These are phyloP conservation scores for Brachionus sp. DNA, from an alignment of 1,140 invertebrate genomes.

Conservation along the genomic window DNA sequence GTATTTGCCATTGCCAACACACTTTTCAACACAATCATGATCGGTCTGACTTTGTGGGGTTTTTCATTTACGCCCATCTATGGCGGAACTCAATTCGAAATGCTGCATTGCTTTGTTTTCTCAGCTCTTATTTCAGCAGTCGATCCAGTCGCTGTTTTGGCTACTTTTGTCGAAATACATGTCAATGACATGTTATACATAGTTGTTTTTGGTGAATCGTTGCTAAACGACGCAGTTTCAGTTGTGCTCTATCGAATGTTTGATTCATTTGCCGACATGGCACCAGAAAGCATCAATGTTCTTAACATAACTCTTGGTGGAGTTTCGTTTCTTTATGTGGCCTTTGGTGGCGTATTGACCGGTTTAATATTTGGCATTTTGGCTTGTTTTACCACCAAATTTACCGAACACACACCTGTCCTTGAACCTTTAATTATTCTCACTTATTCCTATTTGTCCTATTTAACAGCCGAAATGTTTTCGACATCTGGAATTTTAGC, in stretches of 20 bases:
- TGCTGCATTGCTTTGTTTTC: slow-evolving; percentile 67
- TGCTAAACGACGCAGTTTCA: slow-evolving; percentile 73
- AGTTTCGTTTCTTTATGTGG: slow-evolving; percentile 84
- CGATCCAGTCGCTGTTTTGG: slow-evolving; percentile 69
- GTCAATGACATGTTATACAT: slow-evolving; percentile 98
- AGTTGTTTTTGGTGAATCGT: slow-evolving; percentile 95
- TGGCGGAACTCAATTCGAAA: slow-evolving; percentile 39
- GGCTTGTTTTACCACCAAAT: slow-evolving; percentile 89
- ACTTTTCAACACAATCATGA: slow-evolving; percentile 48
- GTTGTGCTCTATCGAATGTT: slow-evolving; percentile 61
- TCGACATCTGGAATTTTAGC: slow-evolving; percentile 86
- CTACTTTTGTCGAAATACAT: slow-evolving; percentile 96
- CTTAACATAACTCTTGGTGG: slow-evolving; percentile 76
- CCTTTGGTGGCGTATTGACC: slow-evolving; percentile 84
- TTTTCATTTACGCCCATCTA: slow-evolving; percentile 35
- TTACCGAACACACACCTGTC: slow-evolving; percentile 88
- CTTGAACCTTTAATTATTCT: slow-evolving; percentile 98
- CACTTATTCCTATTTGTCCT: slow-evolving; percentile 94
- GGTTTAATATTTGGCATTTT: slow-evolving; percentile 91
- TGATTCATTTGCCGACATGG: slow-evolving; percentile 56
- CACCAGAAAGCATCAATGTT: slow-evolving; percentile 51
- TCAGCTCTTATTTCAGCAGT: slow-evolving; percentile 59
- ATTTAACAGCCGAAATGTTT: slow-evolving; percentile 94
- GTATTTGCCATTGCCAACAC: slow-evolving; percentile 56
- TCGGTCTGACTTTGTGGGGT: slow-evolving; percentile 49